Evolutionary conservation across 2,888 invertebrate genomes (phyloP).

Genomic region (Sussaba pulchella): DNA sequence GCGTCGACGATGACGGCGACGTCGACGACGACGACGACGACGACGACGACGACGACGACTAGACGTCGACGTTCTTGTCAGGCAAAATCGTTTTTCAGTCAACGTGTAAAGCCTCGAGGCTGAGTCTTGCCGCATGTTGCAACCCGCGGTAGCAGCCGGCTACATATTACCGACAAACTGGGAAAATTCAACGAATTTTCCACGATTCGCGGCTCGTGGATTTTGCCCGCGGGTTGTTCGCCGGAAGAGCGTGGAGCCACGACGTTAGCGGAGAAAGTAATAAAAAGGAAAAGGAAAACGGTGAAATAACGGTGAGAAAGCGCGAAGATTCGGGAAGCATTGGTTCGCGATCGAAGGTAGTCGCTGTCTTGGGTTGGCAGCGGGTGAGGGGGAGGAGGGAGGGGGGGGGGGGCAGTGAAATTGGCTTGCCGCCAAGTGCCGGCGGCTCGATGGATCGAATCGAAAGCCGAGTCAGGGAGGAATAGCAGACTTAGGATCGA

Average conservation of each 20-base stretch:
- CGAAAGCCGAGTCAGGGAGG: constrained; percentile 43
- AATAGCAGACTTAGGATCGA: constrained; percentile 45
- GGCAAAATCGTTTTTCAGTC: constrained; percentile 46
- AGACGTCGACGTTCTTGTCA: constrained; percentile 38
- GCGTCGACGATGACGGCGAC: background rate
- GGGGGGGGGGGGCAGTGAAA: constrained; percentile 43
- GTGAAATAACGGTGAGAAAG: constrained; percentile 34
- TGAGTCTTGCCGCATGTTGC: constrained; percentile 21
- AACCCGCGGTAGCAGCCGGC: background rate
- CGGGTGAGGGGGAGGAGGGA: background rate
- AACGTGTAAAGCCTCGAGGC: constrained; percentile 35
- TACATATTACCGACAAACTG: constrained; percentile 22
- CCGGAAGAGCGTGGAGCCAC: constrained; percentile 4
- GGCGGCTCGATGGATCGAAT: constrained; percentile 60
- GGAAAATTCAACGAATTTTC: constrained; percentile 47
- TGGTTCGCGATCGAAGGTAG: constrained; percentile 49
- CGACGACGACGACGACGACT: constrained; percentile 23
- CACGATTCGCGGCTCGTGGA: constrained; percentile 27
- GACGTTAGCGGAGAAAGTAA: constrained; percentile 13
- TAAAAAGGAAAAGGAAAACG: constrained; percentile 30
- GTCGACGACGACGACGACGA: constrained; percentile 17
- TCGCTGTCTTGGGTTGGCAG: background rate
- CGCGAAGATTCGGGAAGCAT: constrained; percentile 27
- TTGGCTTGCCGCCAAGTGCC: constrained; percentile 62
- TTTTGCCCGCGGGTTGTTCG: constrained; percentile 21